These are phyloP conservation scores for Caiman crocodilus DNA, from an alignment of 2,797 vertebrate species.

Conservation along the genomic window DNA sequence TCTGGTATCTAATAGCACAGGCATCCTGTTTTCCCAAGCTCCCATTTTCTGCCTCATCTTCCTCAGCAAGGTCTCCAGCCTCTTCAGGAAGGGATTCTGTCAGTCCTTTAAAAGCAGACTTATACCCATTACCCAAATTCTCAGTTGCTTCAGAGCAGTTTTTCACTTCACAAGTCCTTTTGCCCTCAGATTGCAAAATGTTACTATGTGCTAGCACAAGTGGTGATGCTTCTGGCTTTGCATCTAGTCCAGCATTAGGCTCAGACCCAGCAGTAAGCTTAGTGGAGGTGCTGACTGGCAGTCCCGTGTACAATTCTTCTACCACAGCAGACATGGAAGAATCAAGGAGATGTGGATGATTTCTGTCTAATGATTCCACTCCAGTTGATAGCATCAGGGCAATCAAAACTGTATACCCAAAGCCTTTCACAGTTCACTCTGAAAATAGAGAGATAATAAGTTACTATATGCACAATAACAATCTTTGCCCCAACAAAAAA, in stretches of 20 bases:
- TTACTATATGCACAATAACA: rapidly evolving
- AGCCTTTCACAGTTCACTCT: constrained; percentile 65
- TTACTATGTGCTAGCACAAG: constrained; percentile 22
- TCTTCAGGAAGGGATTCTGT: constrained; percentile 29
- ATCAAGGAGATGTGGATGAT: constrained; percentile 54
- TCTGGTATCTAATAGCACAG: constrained; percentile 20
- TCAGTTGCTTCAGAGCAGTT: constrained; percentile 21
- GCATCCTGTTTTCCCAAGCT: constrained; percentile 24
- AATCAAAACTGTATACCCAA: not conserved
- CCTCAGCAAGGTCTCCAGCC: constrained; percentile 17
- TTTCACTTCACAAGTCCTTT: constrained; percentile 11
- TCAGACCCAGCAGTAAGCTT: constrained; percentile 50
- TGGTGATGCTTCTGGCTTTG: not conserved
- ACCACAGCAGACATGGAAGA: constrained; percentile 62
- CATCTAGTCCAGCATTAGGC: constrained; percentile 38
- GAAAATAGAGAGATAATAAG: not conserved
- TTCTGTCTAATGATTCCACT: constrained; percentile 55
- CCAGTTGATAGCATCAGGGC: constrained; percentile 80
- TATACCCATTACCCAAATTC: not conserved
- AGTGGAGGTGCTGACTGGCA: constrained; percentile 52
- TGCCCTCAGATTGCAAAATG: constrained; percentile 21
- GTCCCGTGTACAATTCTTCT: constrained; percentile 66
- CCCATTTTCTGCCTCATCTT: constrained; percentile 22
- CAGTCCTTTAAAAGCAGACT: constrained; percentile 18
- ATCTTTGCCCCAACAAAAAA: not conserved